Percentiles rank a stretch among this genome's conserved stretches.
Evolutionary conservation across 2,888 invertebrate species (phyloP).

Genomic region (Cephus spinipes): DNA sequence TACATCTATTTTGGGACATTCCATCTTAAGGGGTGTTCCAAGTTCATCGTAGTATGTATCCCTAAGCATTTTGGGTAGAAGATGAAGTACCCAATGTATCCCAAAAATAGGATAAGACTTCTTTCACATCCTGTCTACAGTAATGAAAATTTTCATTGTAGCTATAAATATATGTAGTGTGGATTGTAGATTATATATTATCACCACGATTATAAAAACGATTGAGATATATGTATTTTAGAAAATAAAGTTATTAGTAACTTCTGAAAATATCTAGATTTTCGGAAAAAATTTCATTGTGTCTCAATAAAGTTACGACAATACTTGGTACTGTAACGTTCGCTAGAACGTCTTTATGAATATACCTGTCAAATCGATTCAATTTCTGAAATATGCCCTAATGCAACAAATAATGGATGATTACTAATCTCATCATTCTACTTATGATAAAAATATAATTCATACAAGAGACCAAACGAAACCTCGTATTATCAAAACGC

Average conservation of each 20-base stretch:
- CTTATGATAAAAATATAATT: constrained; percentile 3
- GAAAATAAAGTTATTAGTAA: neutral
- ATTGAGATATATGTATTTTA: neutral
- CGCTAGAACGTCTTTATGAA: neutral
- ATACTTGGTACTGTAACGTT: neutral
- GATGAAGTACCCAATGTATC: neutral
- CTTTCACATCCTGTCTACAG: neutral
- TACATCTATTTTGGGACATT: neutral
- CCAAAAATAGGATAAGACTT: neutral
- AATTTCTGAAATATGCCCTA: neutral
- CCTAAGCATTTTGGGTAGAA: neutral
- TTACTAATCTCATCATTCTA: neutral
- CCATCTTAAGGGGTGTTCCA: neutral
- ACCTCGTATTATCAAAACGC: constrained; percentile 10
- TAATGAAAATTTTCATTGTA: neutral
- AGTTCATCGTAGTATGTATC: neutral
- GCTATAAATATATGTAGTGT: neutral
- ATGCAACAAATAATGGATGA: neutral
- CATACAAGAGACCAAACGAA: neutral
- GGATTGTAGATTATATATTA: neutral
- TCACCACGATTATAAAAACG: neutral
- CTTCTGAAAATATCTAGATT: neutral
- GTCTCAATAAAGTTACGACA: neutral
- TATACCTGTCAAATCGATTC: neutral
- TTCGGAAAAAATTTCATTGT: neutral